These are phyloP conservation scores for Notamacropus eugenii DNA, from an alignment of 2,797 vertebrate species.

Conservation along the genomic window DNA sequence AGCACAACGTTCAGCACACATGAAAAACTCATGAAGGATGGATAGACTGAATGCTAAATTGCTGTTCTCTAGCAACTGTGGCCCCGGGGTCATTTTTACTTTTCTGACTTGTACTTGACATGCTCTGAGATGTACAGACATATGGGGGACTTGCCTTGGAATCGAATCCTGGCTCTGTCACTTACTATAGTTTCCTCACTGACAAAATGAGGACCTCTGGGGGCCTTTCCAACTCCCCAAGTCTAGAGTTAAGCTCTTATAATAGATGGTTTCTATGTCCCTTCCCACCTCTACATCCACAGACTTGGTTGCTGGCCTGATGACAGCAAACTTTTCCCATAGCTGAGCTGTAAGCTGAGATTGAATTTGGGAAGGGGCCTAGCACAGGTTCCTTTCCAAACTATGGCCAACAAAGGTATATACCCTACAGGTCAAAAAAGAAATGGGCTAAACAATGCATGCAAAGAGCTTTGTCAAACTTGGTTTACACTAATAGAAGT, in stretches of 20 bases:
- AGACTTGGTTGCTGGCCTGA: background rate
- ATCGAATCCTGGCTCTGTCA: background rate
- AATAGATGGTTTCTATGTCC: background rate
- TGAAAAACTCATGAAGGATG: background rate
- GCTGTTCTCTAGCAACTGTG: background rate
- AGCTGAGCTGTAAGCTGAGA: background rate
- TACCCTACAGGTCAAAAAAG: slow-evolving; percentile 30
- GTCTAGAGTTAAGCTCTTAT: background rate
- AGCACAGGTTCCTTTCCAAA: background rate
- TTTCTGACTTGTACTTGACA: background rate
- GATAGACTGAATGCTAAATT: background rate
- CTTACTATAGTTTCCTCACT: background rate
- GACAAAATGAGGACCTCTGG: background rate
- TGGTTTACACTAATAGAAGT: background rate
- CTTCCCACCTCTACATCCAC: background rate
- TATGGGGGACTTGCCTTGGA: background rate
- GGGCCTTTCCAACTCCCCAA: background rate
- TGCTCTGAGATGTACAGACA: background rate
- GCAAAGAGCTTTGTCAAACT: background rate
- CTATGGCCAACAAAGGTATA: slow-evolving; percentile 8
- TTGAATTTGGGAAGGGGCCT: background rate
- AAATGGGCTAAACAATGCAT: background rate
- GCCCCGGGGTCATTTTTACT: background rate
- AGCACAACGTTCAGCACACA: background rate
- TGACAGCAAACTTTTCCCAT: background rate